Evolutionary conservation across 2,888 invertebrate genomes (phyloP).

Genomic region (Helleia helle): DNA sequence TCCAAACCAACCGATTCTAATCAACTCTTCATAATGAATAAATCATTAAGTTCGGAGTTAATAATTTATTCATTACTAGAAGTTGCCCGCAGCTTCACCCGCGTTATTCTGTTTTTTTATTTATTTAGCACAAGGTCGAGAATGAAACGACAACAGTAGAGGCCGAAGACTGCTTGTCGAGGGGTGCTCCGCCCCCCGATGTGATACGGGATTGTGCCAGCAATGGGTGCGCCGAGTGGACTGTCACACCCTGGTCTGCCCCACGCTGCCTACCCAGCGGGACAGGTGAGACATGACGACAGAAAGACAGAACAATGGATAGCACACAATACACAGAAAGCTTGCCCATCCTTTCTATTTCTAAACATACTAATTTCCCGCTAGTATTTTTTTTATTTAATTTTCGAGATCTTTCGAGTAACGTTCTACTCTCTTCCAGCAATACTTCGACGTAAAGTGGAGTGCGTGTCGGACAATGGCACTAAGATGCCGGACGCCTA

Average conservation of each 20-base stretch:
- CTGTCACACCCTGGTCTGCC: slow-evolving; percentile 37
- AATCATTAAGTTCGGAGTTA: too few species aligned
- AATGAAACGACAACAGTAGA: slow-evolving; percentile 70
- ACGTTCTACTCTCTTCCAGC: slow-evolving; percentile 27
- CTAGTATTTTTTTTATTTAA: too few species aligned
- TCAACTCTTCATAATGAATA: too few species aligned
- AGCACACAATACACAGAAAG: background rate
- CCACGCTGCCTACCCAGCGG: slow-evolving; percentile 55
- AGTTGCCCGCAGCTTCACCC: too few species aligned
- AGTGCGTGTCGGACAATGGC: slow-evolving; percentile 65
- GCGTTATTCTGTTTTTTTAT: too few species aligned
- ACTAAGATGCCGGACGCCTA: slow-evolving; percentile 43
- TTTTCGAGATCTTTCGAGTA: too few species aligned
- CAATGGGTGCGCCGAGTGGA: slow-evolving; percentile 43
- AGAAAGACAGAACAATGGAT: too few species aligned
- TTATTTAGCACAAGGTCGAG: slow-evolving; percentile 53
- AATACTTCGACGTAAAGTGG: slow-evolving; percentile 48
- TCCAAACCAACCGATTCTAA: too few species aligned
- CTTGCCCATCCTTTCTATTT: too few species aligned
- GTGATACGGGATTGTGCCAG: slow-evolving; percentile 45
- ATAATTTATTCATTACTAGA: too few species aligned
- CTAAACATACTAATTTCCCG: too few species aligned
- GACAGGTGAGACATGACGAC: slow-evolving; percentile 56
- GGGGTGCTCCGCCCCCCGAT: slow-evolving; percentile 39
- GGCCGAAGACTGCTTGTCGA: slow-evolving; percentile 43